These are phyloP conservation scores for Anoura caudifer DNA, from an alignment of 2,113 vertebrate species.

Conservation along the genomic window DNA sequence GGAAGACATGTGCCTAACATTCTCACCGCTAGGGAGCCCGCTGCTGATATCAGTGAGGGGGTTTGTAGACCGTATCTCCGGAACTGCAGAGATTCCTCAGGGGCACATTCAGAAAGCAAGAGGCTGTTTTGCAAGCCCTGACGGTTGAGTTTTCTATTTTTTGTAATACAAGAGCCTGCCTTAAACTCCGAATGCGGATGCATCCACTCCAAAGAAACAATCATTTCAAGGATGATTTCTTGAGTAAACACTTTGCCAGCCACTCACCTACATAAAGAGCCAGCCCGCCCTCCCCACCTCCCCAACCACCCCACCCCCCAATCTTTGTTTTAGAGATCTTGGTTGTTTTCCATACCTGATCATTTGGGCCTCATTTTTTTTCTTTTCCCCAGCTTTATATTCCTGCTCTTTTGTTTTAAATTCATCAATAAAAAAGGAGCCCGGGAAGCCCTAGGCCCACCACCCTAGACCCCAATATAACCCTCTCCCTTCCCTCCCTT, in stretches of 20 bases:
- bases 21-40: neutral
- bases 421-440: neutral
- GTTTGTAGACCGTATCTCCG: neutral
- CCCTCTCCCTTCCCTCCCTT: neutral
- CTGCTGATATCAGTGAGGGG: neutral
- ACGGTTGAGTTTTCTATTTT: neutral
- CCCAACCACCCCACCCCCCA: no score
- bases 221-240: neutral
- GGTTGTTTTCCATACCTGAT: neutral
- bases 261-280: neutral
- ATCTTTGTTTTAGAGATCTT: neutral
- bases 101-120: neutral
- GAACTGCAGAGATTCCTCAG: neutral
- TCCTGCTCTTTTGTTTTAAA: neutral
- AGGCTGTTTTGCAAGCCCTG: neutral
- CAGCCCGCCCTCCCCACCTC: neutral
- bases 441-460: neutral
- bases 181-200: neutral
- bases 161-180: neutral
- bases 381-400: neutral
- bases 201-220: neutral
- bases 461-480: neutral
- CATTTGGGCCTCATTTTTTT: neutral
- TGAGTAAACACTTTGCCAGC: neutral
- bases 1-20: neutral